Base-by-base conservation (phyloP, 2,888 invertebrate species). In the Syrphus vitripennis region DNA sequence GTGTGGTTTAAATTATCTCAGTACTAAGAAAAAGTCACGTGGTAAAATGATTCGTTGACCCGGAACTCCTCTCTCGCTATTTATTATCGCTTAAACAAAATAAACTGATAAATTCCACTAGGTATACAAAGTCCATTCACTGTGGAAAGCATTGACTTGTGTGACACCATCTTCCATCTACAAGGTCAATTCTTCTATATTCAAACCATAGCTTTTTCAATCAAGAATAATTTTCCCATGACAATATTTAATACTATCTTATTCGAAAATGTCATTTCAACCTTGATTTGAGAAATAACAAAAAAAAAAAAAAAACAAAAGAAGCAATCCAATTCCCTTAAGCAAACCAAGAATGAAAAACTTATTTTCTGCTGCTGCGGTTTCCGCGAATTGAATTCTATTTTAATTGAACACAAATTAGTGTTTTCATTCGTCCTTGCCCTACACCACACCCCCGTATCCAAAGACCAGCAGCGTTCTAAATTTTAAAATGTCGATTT, bases 361-460 rank as follows among this genome's bases (percentile, higher is more conserved):
- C 31, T 50, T 59, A 48, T 55, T 63, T 19, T 55, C 70, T 48
- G 69, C 53, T 63, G 29, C 21, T 29, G 55, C 45, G 55, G 42
- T 29, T 69, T 24, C 12, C 34, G 50, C 57, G 57, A 69, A 70
- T 67, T 76, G 59, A 67, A 74, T 75, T 83, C 29, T 29, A 71
- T 77, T 86, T 84, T 63, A 81, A 77, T 81, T 74, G 81, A 80
- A 65, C 65, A 48, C 14, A 75, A 80, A 65, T 70, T 63, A 65
- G 69, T 72, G 48, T 9, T 63, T 57, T 37, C 65, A 45, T 29
- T 65, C 45, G 42, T 29, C 45, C 29, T n/a, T 4, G 9, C 63
- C 19, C 16, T 34, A 4, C 12, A 31, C 31, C 5, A 26, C 6
- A 14, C n/a, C 24, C 45, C 50, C 24, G 7, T 12, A 21, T 7